These are phyloP conservation scores for Epistrophe grossulariae DNA, from an alignment of 2,888 invertebrate genomes.

Conservation along the genomic window DNA sequence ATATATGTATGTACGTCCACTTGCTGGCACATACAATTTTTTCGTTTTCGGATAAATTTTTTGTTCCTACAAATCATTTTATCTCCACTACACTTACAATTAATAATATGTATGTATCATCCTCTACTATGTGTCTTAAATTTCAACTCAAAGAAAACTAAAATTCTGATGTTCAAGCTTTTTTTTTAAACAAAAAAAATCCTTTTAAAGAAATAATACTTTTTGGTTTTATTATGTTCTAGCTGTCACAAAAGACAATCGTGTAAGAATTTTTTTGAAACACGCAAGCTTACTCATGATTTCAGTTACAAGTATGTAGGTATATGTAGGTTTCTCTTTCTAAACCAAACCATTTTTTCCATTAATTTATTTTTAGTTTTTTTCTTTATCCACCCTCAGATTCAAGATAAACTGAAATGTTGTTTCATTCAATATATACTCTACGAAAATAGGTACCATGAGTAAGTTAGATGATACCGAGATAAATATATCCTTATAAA, in stretches of 20 bases:
- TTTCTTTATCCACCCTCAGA: neutral
- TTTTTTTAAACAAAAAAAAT: neutral
- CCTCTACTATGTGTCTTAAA: neutral
- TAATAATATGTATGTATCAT: neutral
- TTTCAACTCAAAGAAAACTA: constrained; percentile 5
- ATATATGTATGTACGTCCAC: no score
- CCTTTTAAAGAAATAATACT: neutral
- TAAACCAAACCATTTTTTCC: neutral
- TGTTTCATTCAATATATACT: constrained; percentile 5
- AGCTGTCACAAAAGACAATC: constrained; percentile 22
- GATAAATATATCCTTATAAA: neutral
- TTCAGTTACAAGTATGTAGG: neutral
- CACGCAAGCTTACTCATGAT: constrained; percentile 7
- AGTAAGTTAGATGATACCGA: neutral
- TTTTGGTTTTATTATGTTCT: neutral
- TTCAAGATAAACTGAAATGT: neutral
- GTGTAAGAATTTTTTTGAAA: neutral
- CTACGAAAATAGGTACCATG: neutral
- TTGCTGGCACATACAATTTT: no score
- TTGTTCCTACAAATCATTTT: no score
- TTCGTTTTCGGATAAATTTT: no score
- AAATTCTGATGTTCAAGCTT: neutral
- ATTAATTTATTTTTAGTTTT: neutral
- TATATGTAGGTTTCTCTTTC: neutral
- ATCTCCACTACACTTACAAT: no score